Base-by-base conservation (phyloP, 1,140 invertebrate species). In the Halotydeus destructor region DNA sequence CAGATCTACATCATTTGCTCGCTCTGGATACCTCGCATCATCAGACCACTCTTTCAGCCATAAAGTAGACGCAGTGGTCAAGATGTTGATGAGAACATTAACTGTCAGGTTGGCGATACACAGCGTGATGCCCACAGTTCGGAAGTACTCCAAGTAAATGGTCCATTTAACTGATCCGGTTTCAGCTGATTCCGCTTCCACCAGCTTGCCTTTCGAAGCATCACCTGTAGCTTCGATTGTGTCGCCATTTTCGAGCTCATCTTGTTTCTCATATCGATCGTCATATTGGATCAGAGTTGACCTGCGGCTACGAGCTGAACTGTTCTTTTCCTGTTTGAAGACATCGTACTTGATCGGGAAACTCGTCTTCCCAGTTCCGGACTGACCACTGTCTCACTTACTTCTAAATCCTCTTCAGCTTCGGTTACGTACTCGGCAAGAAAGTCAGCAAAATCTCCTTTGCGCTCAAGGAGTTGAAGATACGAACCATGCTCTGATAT, bases 111-210 rank as follows among this genome's bases (percentile, higher is more conserved):
- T 49, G 18, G 44, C 14, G 34, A 6, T 31, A 12, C 45, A 22
- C 39, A 39, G 50, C 11, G 24, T 16, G 14, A 18, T 6, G 2
- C 14, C 24, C 14, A 43, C n/a, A 6, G 43, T 18, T 33, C 28
- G 4, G 11, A 46, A 45, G 26, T 31, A 46, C 5, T 35, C 14
- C 3, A 46, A 4, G 14, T 47, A 44, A 25, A 45, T 37, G 6
- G 8, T 38, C 11, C 8, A 25, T 22, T 44, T 46, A 1, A 47
- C 45, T 6, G 25, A 22, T 26, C 45, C 45, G n/a, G 26, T 33
- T 35, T 47, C 31, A 1, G 46, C 22, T 3, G 14, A 16, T 57
- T 91, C 84, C 2, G 65, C 66, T 62, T 89, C 79, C 50, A 88
- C 86, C 2, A 89, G 63, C 61, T 84, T 80, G 51, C 14, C 26